Base-by-base conservation (phyloP, 2,113 vertebrate species). In the Sinocyclocheilus grahami region DNA sequence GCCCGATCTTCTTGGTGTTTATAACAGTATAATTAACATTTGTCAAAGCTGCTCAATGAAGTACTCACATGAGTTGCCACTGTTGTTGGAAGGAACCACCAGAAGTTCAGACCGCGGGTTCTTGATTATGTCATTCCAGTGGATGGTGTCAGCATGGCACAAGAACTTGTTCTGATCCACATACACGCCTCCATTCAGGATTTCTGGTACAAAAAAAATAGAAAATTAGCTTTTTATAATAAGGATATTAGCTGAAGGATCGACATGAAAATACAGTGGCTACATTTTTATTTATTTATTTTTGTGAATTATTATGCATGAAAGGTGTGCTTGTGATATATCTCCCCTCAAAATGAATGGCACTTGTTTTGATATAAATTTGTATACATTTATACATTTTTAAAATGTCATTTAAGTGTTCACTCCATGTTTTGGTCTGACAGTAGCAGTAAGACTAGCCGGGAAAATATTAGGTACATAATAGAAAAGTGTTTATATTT, bases 161-260 rank as follows among this genome's bases (percentile, higher is more conserved):
- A 99, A 95, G 78, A 98, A 98, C 90, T 97, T 97, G 94, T 99
- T 99, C 95, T 98, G 97, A 90, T 97, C 97, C 72, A 99, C 97
- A 0, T 99, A 99, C 37, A 98, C 97, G 0, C 98, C 98, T 30
- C 98, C 98, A 75, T 97, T 97, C 89, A 99, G 95, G 88, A 99
- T 97, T 94, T 99, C 97, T 99, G 95, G 13, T 87, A 86, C 8
- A 86, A 48, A 87, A 42, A 33, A 3, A 75, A 82, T 84, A 10
- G 1, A 51, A 30, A 2, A 42, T 24, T 12, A 46, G 16, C 18
- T 78, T 18, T 16, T 37, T 18, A 69, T 3, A 33, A 81, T 82
- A 87, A 20, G n/a, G 20, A 27, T 14, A 62, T 42, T 42, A 63
- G 27, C 18, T 78, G 0, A 58, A 37, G 27, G 46, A 48, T 20